These are phyloP conservation scores for Lepidurus packardi DNA, from an alignment of 1,140 invertebrate species.

Conservation along the genomic window DNA sequence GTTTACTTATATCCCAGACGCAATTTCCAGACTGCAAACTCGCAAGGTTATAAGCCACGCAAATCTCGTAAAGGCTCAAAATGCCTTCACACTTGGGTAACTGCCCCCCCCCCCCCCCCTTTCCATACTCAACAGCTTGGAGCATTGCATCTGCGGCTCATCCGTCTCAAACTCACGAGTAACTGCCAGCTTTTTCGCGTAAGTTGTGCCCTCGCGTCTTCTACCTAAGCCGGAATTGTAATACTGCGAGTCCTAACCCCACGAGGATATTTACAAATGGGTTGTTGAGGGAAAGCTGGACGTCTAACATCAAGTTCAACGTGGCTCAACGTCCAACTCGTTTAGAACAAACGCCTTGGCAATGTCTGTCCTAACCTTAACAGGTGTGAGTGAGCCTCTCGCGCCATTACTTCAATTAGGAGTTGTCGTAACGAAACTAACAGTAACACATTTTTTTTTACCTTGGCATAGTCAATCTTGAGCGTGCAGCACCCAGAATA, in stretches of 20 bases:
- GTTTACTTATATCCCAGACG: neutral
- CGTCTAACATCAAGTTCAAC: conserved; percentile 8
- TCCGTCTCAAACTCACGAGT: neutral
- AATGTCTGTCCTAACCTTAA: neutral
- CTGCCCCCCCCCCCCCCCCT: neutral
- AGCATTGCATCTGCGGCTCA: neutral
- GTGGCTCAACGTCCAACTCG: neutral
- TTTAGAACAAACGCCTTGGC: neutral
- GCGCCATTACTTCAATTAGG: conserved; percentile 11
- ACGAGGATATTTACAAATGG: conserved; percentile 2
- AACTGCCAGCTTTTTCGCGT: too few species aligned
- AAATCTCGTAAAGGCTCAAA: neutral
- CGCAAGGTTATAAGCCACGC: neutral
- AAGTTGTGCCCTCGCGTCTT: too few species aligned
- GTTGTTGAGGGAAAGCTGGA: conserved; percentile 22
- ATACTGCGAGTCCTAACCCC: neutral
- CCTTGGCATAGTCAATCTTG: conserved; percentile 98
- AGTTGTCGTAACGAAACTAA: conserved; percentile 20
- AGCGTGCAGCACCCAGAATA: conserved; percentile 98
- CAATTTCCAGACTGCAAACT: neutral
- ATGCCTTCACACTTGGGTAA: neutral
- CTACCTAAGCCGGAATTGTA: too few species aligned
- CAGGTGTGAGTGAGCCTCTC: conserved; percentile 4
- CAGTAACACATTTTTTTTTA: conserved; percentile 53
- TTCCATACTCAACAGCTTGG: neutral